Conservation (phyloP, 2,113 vertebrate genomes). For the Sinocyclocheilus anophthalmus region DNA sequence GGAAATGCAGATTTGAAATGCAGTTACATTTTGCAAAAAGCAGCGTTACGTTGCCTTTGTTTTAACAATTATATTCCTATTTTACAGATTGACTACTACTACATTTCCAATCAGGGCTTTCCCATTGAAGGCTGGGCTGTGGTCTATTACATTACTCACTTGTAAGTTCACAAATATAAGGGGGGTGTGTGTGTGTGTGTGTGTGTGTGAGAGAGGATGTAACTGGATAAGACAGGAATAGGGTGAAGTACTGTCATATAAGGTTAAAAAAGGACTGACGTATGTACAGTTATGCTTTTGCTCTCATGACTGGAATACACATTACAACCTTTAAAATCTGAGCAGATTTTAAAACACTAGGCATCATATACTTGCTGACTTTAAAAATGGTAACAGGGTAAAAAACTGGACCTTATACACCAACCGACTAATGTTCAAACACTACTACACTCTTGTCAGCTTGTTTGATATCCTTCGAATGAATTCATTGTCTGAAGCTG, state of each 20-base stretch:
- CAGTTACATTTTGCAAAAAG: background rate
- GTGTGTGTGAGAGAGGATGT: background rate
- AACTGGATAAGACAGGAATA: background rate
- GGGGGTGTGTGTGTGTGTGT: too few species aligned
- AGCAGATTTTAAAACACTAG: background rate
- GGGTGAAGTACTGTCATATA: background rate
- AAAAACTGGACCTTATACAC: background rate
- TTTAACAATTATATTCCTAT: background rate
- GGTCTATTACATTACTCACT: conserved; percentile 88
- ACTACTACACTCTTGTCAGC: background rate
- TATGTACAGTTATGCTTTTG: background rate
- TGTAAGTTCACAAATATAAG: conserved; percentile 74
- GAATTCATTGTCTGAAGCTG: background rate
- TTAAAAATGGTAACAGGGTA: background rate
- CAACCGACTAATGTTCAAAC: background rate
- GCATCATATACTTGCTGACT: background rate
- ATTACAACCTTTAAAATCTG: background rate
- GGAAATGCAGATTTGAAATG: too few species aligned
- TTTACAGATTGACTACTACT: conserved; percentile 88
- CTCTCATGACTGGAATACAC: background rate
- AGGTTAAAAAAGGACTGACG: background rate
- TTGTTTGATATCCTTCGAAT: background rate
- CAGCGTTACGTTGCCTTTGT: background rate
- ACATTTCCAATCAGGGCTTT: conserved; percentile 87
- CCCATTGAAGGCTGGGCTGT: conserved; percentile 89